Evolutionary conservation across 2,888 invertebrate genomes (phyloP), one percentile per base, ranked within the genome.

Genomic region (Masnerella sp.): DNA sequence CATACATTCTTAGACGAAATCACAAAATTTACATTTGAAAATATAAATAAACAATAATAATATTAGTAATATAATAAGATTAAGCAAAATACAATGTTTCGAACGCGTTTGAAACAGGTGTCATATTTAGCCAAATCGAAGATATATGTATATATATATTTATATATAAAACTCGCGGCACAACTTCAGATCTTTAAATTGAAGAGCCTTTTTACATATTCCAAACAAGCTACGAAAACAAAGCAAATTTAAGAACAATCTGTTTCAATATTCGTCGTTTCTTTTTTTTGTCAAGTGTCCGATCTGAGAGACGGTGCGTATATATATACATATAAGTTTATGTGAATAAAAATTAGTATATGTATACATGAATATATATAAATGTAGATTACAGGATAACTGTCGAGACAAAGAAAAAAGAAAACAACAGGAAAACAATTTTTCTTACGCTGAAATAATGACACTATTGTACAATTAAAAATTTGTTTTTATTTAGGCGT

Each of bases 401-500:
- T 67, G 32, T 59, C 59, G 49, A n/a, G 28, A 45, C 38, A 40
- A 61, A 61, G 14, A 9, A 54, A 38, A 54, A 18, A 49, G 34
- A 34, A 34, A 28, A 49, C 32, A 34, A 49, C 17, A n/a, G 9
- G 17, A 22, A 34, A 43, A 64, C 49, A 64, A 58, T 42, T 70
- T 71, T 71, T 72, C 59, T 72, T 65, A 72, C 40, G 47, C 32
- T 59, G 20, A 32, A 54, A 61, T 56, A 42, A 62, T 36, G 72
- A 67, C 67, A 40, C 67, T 49, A 49, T 25, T 78, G 74, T 84
- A 83, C 78, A 80, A 80, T 83, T 82, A 81, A 83, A 82, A 82
- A 81, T 78, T 82, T 79, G 59, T 80, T 84, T 77, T 85, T 85
- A 85, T 56, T 86, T 85, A 85, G 83, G 83, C 83, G 80, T 85